A percentile compares a stretch with the other conserved stretches of the same genome.
phyloP scores from a whole-genome alignment of 92 coral and sea anemone species.

The Bergia puertoricense region DNA sequence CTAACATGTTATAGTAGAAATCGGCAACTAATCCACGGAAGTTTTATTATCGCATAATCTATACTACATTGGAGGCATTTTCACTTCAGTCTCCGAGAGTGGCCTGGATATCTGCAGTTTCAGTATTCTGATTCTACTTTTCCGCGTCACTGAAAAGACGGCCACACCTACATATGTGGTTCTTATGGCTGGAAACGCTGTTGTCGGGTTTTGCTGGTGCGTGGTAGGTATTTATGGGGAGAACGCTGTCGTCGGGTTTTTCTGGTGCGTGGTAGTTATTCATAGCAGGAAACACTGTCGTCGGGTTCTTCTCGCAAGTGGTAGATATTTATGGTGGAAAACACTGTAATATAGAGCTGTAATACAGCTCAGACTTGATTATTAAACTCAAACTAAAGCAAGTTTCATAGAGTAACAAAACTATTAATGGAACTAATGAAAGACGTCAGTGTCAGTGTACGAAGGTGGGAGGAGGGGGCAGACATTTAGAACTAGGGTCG shows the following conservation, averaged over 20 bases:
- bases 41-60: no score
- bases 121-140: not conserved
- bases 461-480: no score
- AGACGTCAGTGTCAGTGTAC: no score
- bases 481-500: no score
- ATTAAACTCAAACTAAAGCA: no score
- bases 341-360: not conserved
- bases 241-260: no score
- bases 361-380: not conserved
- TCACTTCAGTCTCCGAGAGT: not conserved
- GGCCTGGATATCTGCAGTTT: not conserved
- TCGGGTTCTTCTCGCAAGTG: not conserved
- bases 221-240: conserved; percentile 30
- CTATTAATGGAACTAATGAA: no score
- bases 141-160: conserved; percentile 11
- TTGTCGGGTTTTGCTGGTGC: not conserved
- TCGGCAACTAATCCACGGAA: no score
- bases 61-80: no score
- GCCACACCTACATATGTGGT: conserved; percentile 50
- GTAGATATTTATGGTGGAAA: conserved; percentile 12
- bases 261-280: not conserved
- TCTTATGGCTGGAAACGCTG: conserved; percentile 35
- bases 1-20: no score
- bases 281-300: not conserved
- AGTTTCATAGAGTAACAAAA: no score